Base-by-base conservation (phyloP, 2,113 vertebrate genomes). In the Protobothrops mucrosquamatus region DNA sequence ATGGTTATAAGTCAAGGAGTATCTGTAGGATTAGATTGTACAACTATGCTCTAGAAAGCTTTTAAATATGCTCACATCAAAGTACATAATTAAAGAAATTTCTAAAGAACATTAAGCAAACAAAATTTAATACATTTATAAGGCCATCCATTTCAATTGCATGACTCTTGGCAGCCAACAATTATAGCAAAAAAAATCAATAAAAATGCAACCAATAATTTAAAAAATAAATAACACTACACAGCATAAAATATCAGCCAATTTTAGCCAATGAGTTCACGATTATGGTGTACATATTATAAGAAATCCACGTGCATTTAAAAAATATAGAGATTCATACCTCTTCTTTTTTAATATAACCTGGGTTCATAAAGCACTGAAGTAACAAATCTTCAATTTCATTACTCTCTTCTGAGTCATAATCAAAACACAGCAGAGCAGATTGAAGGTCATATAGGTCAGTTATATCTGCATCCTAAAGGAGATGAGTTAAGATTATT, bases 281-380 rank as follows among this genome's bases (percentile, higher is more conserved):
- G 2, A 22, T 39, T 81, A 8, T 34, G 69, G 18, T 81, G 18
- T 20, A 39, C 15, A 81, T 22, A 39, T 56, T 56, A 20, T 39
- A 34, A 81, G 34, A 81, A 81, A 18, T 81, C 34, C 69, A 81
- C 57, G 5, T 43, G 93, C 14, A 88, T 29, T 4, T 90, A 91
- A 6, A 56, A 18, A 91, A 95, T 61, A 4, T 1, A 59, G 4
- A 81, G 69, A 81, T 81, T 26, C 92, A 96, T 97, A 99, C 99
- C 95, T 99, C 98, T 93, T 99, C 99, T 61, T 97, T 98, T 96
- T 95, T 98, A 91, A 99, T 97, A 94, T 97, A 97, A 93, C 89
- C 95, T 61, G 97, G 93, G 92, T 88, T 98, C 92, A 98, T 97
- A 96, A 99, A 99, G 95, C 98, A 99, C 90, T 98, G 97, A 56